Evolutionary conservation across 2,888 invertebrate genomes (phyloP).

Genomic region (Brenthis ino): DNA sequence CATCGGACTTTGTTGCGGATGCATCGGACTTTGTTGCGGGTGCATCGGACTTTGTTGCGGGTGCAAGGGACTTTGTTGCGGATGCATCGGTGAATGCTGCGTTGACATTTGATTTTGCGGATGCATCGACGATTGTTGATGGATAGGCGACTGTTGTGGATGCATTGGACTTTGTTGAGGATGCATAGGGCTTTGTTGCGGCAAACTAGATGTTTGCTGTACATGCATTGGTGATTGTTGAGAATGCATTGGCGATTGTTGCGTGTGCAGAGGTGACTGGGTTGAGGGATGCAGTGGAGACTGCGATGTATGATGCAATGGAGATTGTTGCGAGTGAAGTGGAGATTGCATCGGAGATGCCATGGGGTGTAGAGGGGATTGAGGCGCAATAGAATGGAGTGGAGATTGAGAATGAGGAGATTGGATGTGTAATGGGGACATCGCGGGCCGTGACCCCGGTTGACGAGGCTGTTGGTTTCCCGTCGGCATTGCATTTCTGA

Average conservation of each 20-base stretch:
- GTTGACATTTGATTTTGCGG: constrained; percentile 58
- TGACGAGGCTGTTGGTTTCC: constrained; percentile 54
- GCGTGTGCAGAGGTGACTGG: constrained; percentile 69
- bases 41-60: constrained; percentile 63
- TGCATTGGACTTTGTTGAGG: constrained; percentile 55
- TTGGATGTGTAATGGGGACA: constrained; percentile 71
- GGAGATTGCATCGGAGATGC: constrained; percentile 71
- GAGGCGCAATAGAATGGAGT: constrained; percentile 48
- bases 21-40: constrained; percentile 64
- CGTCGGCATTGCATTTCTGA: constrained; percentile 49
- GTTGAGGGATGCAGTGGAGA: constrained; percentile 67
- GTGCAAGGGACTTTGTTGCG: constrained; percentile 60
- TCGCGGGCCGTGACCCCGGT: constrained; percentile 62
- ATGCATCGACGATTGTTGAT: constrained; percentile 52
- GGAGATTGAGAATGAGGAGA: constrained; percentile 60
- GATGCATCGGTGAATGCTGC: constrained; percentile 62
- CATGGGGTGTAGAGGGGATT: constrained; percentile 51
- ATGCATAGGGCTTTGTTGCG: constrained; percentile 59
- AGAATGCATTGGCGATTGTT: constrained; percentile 68
- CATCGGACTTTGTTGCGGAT: constrained; percentile 61
- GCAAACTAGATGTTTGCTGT: constrained; percentile 58
- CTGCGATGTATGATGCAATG: constrained; percentile 64
- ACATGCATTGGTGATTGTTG: constrained; percentile 71
- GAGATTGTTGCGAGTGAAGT: constrained; percentile 69
- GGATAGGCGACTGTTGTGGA: constrained; percentile 61